phyloP scores from a whole-genome alignment of 2,113 vertebrate species.

The Nymphicus hollandicus region DNA sequence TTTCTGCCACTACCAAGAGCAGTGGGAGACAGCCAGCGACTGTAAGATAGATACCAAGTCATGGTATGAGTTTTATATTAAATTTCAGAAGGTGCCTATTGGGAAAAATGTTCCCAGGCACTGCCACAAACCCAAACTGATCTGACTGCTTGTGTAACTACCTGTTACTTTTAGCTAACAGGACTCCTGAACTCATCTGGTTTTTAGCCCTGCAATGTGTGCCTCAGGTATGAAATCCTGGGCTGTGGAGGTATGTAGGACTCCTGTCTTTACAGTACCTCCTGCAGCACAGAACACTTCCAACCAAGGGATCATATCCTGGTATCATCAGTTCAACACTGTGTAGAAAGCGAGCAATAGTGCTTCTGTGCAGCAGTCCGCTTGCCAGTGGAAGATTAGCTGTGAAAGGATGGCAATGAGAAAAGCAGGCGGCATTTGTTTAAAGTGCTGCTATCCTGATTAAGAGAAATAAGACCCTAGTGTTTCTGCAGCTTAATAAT shows the following conservation, averaged over 20 bases:
- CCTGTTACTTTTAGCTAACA: not conserved
- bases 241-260: not conserved
- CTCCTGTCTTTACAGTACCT: fast-evolving
- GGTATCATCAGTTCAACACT: not conserved
- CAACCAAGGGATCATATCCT: not conserved
- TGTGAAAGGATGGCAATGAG: not conserved
- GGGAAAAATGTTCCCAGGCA: not conserved
- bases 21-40: not conserved
- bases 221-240: fast-evolving
- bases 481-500: not conserved
- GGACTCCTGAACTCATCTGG: not conserved
- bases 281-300: not conserved
- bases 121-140: not conserved
- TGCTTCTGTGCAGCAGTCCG: not conserved
- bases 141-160: not conserved
- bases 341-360: not conserved
- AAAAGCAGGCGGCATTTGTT: not conserved
- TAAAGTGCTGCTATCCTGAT: not conserved
- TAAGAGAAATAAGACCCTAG: not conserved
- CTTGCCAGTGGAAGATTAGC: not conserved
- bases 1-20: not conserved
- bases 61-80: not conserved
- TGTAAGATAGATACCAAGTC: not conserved
- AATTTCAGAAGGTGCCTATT: not conserved
- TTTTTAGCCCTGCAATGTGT: not conserved